Conservation (phyloP, 2,113 vertebrate genomes). For the Malurus cyaneus region DNA sequence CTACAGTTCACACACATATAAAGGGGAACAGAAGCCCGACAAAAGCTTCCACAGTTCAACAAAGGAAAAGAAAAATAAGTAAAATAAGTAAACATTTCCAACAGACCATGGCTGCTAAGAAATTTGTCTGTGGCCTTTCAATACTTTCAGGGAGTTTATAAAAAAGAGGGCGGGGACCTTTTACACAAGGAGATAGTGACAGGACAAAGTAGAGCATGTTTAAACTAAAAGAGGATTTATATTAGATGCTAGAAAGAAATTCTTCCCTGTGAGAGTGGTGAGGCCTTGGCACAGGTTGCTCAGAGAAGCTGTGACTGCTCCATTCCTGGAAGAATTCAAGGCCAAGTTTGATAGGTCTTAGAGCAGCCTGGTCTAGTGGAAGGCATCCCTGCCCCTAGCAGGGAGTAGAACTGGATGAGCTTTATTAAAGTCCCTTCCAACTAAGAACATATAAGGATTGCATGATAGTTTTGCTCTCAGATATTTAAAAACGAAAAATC, state of each 20-base stretch:
- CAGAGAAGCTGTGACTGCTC: not conserved
- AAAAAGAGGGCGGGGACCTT: not conserved
- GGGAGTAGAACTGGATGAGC: not conserved
- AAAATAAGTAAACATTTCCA: not conserved
- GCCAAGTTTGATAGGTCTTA: not conserved
- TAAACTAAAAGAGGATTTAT: not conserved
- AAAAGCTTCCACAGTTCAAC: not conserved
- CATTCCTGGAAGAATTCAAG: not conserved
- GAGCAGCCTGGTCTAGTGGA: not conserved
- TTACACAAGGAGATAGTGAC: not conserved
- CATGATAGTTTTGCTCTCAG: not conserved
- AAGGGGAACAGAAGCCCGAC: not conserved
- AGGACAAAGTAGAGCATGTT: not conserved
- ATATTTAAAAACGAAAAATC: not conserved
- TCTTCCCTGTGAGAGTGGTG: not conserved
- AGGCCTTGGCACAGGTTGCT: not conserved
- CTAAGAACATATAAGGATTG: not conserved
- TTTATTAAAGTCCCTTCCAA: not conserved
- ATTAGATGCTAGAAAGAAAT: not conserved
- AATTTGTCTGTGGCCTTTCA: not conserved
- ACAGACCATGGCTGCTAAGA: not conserved
- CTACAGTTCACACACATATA: not conserved
- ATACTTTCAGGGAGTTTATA: not conserved
- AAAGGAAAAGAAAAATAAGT: not conserved
- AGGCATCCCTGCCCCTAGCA: not conserved